Conservation (phyloP, 1,140 invertebrate species). For the Micrasema minimum region DNA sequence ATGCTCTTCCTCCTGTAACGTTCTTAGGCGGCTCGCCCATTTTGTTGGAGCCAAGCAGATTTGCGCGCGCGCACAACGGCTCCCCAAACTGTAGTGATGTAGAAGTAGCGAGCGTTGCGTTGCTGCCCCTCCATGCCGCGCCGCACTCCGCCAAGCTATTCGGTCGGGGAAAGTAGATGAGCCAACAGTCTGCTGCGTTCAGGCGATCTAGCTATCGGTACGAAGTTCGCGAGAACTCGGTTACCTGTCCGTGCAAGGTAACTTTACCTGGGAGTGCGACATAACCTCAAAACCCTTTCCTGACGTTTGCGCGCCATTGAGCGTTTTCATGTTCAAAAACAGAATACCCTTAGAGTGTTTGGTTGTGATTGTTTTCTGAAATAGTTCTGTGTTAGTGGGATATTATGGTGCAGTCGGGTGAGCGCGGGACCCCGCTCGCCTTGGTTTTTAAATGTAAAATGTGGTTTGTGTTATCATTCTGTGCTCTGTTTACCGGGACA, state of each 20-base stretch:
- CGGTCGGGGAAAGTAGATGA: conserved; percentile 33
- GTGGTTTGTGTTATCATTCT: conserved; percentile 51
- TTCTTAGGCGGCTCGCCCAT: conserved; percentile 9
- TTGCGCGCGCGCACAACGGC: conserved; percentile 16
- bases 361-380: conserved; percentile 40
- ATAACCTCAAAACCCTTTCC: conserved; percentile 38
- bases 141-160: conserved; percentile 8
- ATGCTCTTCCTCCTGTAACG: not conserved
- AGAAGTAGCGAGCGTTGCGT: not conserved
- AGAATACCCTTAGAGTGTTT: conserved; percentile 23
- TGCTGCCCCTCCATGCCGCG: conserved; percentile 2
- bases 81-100: conserved; percentile 5
- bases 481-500: conserved; percentile 45
- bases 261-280: conserved; percentile 29
- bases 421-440: conserved; percentile 42
- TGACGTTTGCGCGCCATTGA: conserved; percentile 42
- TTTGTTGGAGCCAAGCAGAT: conserved; percentile 1
- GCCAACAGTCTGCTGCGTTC: conserved; percentile 6
- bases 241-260: conserved; percentile 21
- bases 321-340: conserved; percentile 24
- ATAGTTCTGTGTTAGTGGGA: conserved; percentile 37
- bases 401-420: conserved; percentile 38
- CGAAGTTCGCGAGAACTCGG: conserved; percentile 32
- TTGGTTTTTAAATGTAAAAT: conserved; percentile 45
- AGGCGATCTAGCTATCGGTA: conserved; percentile 7